Conservation (phyloP, 2,888 invertebrate species). For the Rhopalosiphum nymphaeae region DNA sequence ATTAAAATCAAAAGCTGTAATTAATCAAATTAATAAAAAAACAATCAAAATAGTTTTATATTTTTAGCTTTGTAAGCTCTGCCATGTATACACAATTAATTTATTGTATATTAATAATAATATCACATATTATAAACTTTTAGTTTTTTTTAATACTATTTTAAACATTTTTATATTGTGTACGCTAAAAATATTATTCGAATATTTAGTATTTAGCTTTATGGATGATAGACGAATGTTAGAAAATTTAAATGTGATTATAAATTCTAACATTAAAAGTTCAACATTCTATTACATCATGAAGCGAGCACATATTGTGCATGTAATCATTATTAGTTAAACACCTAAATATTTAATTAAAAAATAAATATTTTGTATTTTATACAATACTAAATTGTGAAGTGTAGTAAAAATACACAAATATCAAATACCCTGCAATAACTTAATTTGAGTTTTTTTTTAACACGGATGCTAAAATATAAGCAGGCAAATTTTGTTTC, state of each 20-base stretch:
- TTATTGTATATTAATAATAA: slow-evolving; percentile 1
- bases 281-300: not conserved
- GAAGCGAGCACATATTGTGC: not conserved
- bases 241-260: not conserved
- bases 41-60: slow-evolving; percentile 38
- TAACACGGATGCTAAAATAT: no score
- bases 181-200: not conserved
- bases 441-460: no score
- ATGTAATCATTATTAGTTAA: not conserved
- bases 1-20: slow-evolving; percentile 46
- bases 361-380: not conserved
- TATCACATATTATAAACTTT: not conserved
- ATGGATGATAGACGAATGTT: not conserved
- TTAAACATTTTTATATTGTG: not conserved
- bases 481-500: no score
- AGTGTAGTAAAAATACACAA: not conserved
- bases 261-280: not conserved
- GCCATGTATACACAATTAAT: not conserved
- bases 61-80: not conserved
- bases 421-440: not conserved
- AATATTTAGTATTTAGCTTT: slow-evolving; percentile 1
- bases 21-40: slow-evolving; percentile 47
- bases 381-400: not conserved
- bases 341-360: not conserved
- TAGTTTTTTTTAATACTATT: not conserved